Conservation (phyloP, 2,797 vertebrate genomes). For the Myotis pilosus region DNA sequence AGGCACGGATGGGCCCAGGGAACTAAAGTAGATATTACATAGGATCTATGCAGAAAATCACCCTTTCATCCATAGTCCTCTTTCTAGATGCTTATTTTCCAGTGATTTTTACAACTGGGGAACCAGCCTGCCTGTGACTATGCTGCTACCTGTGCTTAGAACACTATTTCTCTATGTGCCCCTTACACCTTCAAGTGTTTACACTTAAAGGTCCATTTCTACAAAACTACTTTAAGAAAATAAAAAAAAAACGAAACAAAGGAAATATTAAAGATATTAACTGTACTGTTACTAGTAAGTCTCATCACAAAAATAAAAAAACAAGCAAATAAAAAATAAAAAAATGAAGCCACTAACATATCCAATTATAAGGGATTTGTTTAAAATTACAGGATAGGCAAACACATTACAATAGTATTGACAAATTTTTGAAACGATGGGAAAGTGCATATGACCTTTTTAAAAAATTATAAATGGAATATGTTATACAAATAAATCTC, state of each 20-base stretch:
- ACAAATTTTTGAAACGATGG: not conserved
- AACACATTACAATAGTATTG: not conserved
- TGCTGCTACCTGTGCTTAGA: not conserved
- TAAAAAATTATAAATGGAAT: not conserved
- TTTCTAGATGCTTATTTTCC: not conserved
- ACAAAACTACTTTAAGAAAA: slow-evolving; percentile 14
- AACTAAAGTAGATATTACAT: not conserved
- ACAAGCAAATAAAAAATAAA: not conserved
- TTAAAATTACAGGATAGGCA: not conserved
- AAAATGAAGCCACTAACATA: not conserved
- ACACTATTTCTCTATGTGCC: not conserved
- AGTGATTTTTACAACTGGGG: not conserved
- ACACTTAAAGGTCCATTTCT: not conserved
- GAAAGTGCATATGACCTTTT: not conserved
- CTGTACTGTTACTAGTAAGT: not conserved
- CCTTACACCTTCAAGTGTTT: not conserved
- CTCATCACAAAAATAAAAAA: not conserved
- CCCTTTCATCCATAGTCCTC: not conserved
- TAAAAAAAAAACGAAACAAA: not conserved
- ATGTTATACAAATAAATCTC: not conserved
- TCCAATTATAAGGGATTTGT: not conserved
- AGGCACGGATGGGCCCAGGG: not conserved
- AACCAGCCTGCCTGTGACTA: not conserved
- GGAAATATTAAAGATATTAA: not conserved
- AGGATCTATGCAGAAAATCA: not conserved